phyloP scores from a whole-genome alignment of 2,888 invertebrate species.

The Acleris emargana region DNA sequence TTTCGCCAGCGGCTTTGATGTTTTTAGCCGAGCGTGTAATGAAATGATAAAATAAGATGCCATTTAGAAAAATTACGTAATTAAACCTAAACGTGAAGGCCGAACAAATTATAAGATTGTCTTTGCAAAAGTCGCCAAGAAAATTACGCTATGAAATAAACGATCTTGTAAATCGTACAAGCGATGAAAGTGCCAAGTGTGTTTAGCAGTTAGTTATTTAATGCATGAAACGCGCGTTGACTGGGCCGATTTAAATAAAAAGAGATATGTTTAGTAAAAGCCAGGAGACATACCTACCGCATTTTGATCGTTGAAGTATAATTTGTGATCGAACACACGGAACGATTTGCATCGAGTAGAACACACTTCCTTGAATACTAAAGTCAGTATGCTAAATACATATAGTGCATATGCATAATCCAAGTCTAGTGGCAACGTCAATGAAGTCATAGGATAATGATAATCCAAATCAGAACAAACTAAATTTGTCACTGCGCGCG shows the following conservation, averaged over 20 bases:
- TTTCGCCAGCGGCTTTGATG: constrained; percentile 1
- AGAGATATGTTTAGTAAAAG: constrained; percentile 18
- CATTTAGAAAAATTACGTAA: constrained; percentile 32
- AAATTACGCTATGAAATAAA: constrained; percentile 39
- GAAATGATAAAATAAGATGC: constrained; percentile 27
- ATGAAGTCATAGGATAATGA: neutral
- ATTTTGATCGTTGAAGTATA: constrained; percentile 42
- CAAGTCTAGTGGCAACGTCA: neutral
- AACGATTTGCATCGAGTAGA: neutral
- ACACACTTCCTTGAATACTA: neutral
- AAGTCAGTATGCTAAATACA: no score
- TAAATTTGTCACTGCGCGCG: constrained; percentile 1
- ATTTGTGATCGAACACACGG: constrained; percentile 37
- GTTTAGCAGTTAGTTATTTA: constrained; percentile 38
- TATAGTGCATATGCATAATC: neutral
- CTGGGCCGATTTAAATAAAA: constrained; percentile 16
- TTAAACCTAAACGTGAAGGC: constrained; percentile 36
- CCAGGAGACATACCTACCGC: constrained; percentile 41
- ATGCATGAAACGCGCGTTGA: constrained; percentile 38
- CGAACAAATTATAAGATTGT: constrained; percentile 33
- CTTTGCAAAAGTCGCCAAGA: constrained; percentile 37
- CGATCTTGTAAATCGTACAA: constrained; percentile 34
- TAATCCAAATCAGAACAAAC: neutral
- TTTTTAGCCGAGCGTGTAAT: constrained; percentile 20
- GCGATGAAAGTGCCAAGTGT: constrained; percentile 41